Evolutionary conservation across 2,888 invertebrate species (phyloP), one percentile per base, ranked within the genome.

Genomic region (Atethmia centrago): DNA sequence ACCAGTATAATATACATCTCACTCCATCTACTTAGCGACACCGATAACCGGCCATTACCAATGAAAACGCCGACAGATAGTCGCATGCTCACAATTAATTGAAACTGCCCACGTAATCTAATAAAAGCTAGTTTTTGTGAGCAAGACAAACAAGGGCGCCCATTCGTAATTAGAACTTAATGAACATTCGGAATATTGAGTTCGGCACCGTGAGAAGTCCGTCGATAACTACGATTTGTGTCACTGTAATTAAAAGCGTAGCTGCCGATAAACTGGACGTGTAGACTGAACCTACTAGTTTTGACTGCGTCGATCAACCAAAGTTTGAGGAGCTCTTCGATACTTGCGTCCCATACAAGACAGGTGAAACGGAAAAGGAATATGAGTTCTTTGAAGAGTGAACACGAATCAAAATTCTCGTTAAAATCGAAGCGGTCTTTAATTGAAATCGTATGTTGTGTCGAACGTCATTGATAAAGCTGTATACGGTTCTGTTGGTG

Each of bases 51-150:
- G 92, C 93, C 93, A 93, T 94, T 93, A 94, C 93, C 93, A 93
- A 93, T 92, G 93, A 92, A 94, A 93, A 93, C 88, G 94, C 94
- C 95, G 95, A 93, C 94, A 93, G 93, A 94, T 93, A 94, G 91
- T 90, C 89, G 90, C 89, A 92, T 92, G 94, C 92, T 91, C 92
- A 95, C 95, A 95, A 95, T 96, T 96, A 96, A 96, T 96, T 94
- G 95, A 95, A 94, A 95, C 95, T 95, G 92, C 95, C 96, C 95
- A 95, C 95, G 94, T 96, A 95, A 96, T 96, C 95, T 95, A 95
- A 96, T 95, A 95, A 95, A 95, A 95, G 95, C 95, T 94, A 95
- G 95, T 95, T 95, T 94, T 94, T 91, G 92, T 94, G 95, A 93
- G 92, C 94, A 93, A 94, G 95, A 96, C 96, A 95, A 96, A 96